Conservation (phyloP, 2,888 invertebrate genomes). For the Epinotia demarniana region DNA sequence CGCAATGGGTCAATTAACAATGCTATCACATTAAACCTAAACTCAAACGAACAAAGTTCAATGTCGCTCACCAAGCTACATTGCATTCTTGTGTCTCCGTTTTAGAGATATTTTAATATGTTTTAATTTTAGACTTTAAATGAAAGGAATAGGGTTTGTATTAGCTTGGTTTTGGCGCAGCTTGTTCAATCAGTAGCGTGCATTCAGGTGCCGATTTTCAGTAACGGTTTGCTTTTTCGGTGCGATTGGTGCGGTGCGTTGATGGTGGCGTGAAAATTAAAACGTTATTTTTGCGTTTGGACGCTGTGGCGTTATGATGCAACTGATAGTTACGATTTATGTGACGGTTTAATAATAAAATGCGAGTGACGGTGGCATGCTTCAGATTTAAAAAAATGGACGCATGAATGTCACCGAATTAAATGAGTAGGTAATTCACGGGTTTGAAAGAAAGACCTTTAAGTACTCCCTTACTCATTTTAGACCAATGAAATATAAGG, state of each 20-base stretch:
- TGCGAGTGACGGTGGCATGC: background rate
- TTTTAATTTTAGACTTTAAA: background rate
- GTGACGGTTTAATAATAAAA: background rate
- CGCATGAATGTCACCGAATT: too few species aligned
- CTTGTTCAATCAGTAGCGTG: slow-evolving; percentile 20
- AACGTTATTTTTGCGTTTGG: background rate
- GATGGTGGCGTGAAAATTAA: background rate
- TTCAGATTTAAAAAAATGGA: too few species aligned
- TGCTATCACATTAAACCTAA: background rate
- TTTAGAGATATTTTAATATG: background rate
- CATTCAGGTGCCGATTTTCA: slow-evolving; percentile 25
- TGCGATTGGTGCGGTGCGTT: slow-evolving; percentile 9
- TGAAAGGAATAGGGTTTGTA: background rate
- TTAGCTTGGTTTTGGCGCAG: background rate
- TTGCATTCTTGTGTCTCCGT: background rate
- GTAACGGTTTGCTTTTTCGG: slow-evolving; percentile 15
- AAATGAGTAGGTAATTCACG: too few species aligned
- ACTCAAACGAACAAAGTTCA: background rate
- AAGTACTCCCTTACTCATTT: too few species aligned
- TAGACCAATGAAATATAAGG: too few species aligned
- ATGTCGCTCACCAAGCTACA: background rate
- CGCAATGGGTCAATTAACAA: background rate
- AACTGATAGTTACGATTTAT: background rate
- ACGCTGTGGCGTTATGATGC: background rate
- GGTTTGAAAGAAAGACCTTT: too few species aligned